Percentiles rank a stretch among this genome's conserved stretches.
These are phyloP conservation scores for Protobothrops mucrosquamatus DNA, from an alignment of 2,113 vertebrate genomes.

Conservation along the genomic window DNA sequence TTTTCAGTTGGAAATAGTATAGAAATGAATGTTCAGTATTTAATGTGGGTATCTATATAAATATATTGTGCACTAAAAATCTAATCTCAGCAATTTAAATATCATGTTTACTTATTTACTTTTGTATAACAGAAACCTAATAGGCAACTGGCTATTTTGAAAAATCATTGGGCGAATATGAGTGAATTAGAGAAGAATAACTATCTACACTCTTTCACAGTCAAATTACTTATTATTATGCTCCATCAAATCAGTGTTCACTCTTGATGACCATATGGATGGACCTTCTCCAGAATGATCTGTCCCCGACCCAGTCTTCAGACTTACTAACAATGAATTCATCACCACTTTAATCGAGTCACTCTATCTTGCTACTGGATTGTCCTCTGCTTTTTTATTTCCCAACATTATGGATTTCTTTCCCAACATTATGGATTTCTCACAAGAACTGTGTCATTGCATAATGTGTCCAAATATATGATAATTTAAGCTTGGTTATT, in stretches of 20 bases:
- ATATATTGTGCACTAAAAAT: not conserved
- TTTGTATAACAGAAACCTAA: not conserved
- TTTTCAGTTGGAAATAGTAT: too few relatives aligned
- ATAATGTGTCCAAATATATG: not conserved
- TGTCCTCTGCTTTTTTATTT: not conserved
- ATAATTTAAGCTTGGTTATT: not conserved
- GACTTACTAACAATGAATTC: not conserved
- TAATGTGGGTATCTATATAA: too few relatives aligned
- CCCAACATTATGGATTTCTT: not conserved
- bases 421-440: not conserved
- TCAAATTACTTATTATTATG: not conserved
- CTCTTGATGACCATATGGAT: not conserved
- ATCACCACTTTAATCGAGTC: not conserved
- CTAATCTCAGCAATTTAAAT: not conserved
- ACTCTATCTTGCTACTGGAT: not conserved
- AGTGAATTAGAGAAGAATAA: not conserved
- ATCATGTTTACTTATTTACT: not conserved
- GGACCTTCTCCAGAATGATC: not conserved
- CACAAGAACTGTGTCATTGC: not conserved
- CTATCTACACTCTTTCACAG: not conserved
- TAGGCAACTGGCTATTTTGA: slow-evolving; percentile 2
- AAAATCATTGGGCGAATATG: not conserved
- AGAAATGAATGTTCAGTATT: too few relatives aligned
- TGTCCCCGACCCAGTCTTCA: not conserved
- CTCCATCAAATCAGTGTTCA: not conserved